Evolutionary conservation across 2,888 invertebrate species (phyloP), one percentile per base, ranked within the genome.

Genomic region (Lordiphosa fenestrarum): DNA sequence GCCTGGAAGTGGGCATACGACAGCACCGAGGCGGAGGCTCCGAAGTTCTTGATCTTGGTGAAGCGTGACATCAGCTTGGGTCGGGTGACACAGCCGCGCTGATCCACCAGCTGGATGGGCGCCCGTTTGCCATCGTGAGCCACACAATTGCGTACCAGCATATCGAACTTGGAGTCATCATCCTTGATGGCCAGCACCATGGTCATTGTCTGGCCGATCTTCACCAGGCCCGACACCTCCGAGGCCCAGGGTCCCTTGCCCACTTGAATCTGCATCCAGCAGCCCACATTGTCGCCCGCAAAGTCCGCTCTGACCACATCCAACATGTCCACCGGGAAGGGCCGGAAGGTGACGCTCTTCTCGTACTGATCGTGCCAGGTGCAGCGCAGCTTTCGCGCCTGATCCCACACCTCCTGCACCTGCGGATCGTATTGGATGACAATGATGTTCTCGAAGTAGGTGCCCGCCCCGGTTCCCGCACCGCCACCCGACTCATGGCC

Each of bases 261-360:
- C 3, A 96, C 96, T 91, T 98, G 97, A 71, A 98, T 97, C 88
- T 97, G 97, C 97, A 98, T 97, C 97, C 97, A 98, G 90, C 97
- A 97, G 13, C 97, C 97, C 2, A 97, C 96, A 85, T 98, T 98
- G 84, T 98, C 97, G 0, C 97, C 97, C 57, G 97, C 96, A 74
- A 98, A 98, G 84, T 97, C 97, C 3, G 97, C 97, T 51, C 96
- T 91, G n/a, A 97, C 96, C 4, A 97, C 97, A 88, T 97, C 97
- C 52, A 97, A 87, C 96, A 97, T 97, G 87, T 97, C 97, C 1
- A 98, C 97, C 0, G 97, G 96, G 93, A 97, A 97, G 0, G 97
- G 97, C 52, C 97, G 91, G 91, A 97, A 97, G 0, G 97, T 97
- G 0, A 97, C 97, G 4, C 97, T 96, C 87, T 98, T 98, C 90